Evolutionary conservation across 2,888 invertebrate genomes (phyloP), one percentile per base, ranked within the genome.

Genomic region (Euproctis similis): DNA sequence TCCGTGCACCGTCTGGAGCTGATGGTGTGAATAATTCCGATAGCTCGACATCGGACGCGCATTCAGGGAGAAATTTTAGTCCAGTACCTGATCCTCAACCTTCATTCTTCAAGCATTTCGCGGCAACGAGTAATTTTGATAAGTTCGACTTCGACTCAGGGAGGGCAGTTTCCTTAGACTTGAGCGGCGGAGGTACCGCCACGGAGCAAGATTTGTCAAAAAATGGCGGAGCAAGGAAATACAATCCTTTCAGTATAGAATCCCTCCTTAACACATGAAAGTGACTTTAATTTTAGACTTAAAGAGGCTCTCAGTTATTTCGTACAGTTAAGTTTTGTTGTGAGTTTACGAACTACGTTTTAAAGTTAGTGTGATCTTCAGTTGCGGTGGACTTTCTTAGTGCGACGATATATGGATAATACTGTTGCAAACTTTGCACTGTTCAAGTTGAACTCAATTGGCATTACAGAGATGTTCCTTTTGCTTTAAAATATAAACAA

Each of bases 211-310:
- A 76, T 60, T 56, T 74, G 57, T 76, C 77, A 12, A 87, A 77
- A 82, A 88, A 70, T 68, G 88, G 71, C 50, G 87, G 56, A 69
- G 82, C 72, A 72, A 88, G 87, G 66, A 89, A 86, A 82, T 89
- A 86, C 71, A 94, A 94, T 80, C 94, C 95, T 27, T 95, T 95
- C 86, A 94, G 94, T 84, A 95, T 95, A 88, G 95, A 95, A 68
- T 94, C 94, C 34, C 80, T 95, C 51, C 87, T 95, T 59, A 92
- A 92, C 60, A 90, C 89, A 84, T 87, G 87, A 87, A 86, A 81
- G 59, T 73, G 63, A 73, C 69, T 72, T 53, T 48, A 47, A 45
- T 12, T 42, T 35, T 33, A 58, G 59, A 59, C 59, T 47, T n/a
- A 54, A 53, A 68, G 75, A 80, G 74, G 78, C 75, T 76, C 64